phyloP scores from a whole-genome alignment of 2,113 vertebrate genomes.

The Eonycteris spelaea region DNA sequence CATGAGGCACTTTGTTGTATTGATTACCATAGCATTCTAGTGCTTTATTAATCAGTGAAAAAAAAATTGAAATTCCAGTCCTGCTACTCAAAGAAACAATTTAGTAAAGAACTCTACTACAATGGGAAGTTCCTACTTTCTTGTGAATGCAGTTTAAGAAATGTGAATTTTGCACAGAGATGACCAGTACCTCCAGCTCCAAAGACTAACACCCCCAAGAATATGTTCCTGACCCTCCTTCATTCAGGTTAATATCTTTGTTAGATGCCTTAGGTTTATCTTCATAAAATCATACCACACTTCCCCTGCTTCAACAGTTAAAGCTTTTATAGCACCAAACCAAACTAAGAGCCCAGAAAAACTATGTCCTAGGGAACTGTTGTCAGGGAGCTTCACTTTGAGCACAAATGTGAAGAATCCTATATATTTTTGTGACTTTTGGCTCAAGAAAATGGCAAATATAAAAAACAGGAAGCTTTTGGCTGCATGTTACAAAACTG shows the following conservation, averaged over 20 bases:
- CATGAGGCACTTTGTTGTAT: not conserved
- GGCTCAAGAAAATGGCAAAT: not conserved
- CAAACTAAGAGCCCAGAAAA: not conserved
- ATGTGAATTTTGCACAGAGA: not conserved
- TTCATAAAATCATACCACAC: not conserved
- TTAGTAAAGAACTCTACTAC: not conserved
- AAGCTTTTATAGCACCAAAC: not conserved
- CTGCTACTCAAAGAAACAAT: not conserved
- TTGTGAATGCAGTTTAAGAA: not conserved
- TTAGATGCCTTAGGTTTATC: not conserved
- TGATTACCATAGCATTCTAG: not conserved
- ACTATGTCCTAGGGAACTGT: not conserved
- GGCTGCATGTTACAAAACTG: not conserved
- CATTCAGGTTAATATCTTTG: accelerated
- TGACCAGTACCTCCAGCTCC: not conserved
- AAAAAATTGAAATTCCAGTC: not conserved
- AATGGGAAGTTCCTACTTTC: not conserved
- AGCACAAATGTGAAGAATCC: not conserved
- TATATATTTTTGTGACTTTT: not conserved
- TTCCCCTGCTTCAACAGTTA: not conserved
- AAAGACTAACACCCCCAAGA: not conserved
- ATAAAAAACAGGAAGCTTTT: not conserved
- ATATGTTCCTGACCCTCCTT: not conserved
- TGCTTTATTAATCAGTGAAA: not conserved
- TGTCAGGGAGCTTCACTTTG: not conserved